These are phyloP conservation scores for Pelmatolapia mariae DNA, from an alignment of 2,113 vertebrate genomes.

Conservation along the genomic window DNA sequence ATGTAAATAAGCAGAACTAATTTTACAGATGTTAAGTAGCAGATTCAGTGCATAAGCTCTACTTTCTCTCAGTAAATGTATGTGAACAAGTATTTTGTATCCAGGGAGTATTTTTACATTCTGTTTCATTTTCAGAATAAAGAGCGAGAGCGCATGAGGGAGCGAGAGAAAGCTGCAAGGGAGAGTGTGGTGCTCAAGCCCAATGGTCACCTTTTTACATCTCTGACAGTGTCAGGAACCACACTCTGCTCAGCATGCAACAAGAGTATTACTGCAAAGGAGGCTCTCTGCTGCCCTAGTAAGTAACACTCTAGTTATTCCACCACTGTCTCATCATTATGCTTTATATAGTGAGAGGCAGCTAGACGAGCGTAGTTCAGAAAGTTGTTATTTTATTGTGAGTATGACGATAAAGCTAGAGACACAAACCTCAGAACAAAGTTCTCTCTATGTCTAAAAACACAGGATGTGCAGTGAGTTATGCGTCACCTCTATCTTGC, in stretches of 20 bases:
- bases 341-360: neutral
- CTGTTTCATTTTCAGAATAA: constrained; percentile 70
- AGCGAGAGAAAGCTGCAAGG: constrained; percentile 78
- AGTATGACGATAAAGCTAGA: neutral
- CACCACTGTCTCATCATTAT: neutral
- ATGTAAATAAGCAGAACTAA: neutral
- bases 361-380: neutral
- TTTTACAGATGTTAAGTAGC: neutral
- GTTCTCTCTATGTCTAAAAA: neutral
- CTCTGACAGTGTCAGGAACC: constrained; percentile 85
- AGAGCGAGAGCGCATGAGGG: constrained; percentile 84
- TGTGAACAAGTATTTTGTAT: fast-evolving
- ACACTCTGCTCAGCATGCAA: constrained; percentile 89
- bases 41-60: neutral
- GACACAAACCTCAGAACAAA: neutral
- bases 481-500: neutral
- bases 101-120: too few species aligned
- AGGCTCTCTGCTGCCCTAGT: constrained; percentile 90
- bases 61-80: neutral
- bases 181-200: constrained; percentile 85
- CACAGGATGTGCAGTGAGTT: neutral
- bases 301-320: neutral
- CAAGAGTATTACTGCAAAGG: constrained; percentile 94
- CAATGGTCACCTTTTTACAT: constrained; percentile 91
- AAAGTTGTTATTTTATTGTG: neutral